Percentiles rank a stretch among this genome's conserved stretches.
phyloP scores from a whole-genome alignment of 1,140 invertebrate species.

The Drosophila baimaii region DNA sequence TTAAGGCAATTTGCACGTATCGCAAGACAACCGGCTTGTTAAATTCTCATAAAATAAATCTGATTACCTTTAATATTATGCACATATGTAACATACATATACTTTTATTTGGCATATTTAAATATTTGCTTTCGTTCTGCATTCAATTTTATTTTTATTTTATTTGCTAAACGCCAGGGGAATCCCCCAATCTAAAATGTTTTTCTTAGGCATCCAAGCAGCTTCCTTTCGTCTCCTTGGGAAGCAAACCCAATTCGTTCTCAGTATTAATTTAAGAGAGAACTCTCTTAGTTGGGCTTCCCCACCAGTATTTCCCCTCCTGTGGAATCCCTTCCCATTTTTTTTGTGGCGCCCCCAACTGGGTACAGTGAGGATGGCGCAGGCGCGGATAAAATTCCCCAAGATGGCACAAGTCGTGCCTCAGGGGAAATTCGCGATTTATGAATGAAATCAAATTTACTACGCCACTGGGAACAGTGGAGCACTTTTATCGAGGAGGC shows the following conservation, averaged over 20 bases:
- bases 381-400: constrained; percentile 67
- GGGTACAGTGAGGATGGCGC: constrained; percentile 25
- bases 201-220: no score
- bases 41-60: constrained; percentile 16
- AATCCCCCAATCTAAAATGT: background rate
- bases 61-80: constrained; percentile 22
- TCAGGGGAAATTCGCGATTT: constrained; percentile 37
- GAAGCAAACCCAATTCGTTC: background rate
- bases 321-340: background rate
- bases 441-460: constrained; percentile 65
- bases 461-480: constrained; percentile 49
- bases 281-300: constrained; percentile 13
- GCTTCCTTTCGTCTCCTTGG: background rate
- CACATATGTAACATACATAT: background rate
- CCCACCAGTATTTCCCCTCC: constrained; percentile 18
- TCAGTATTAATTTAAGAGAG: constrained; percentile 50
- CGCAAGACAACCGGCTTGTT: constrained; percentile 17
- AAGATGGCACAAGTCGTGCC: background rate
- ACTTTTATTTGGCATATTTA: constrained; percentile 2
- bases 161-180: background rate
- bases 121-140: background rate
- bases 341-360: constrained; percentile 11
- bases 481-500: background rate
- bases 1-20: background rate
- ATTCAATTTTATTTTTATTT: constrained; percentile 14